A percentile compares a stretch with the other conserved stretches of the same genome.
These are phyloP conservation scores for Spongilla lacustris DNA, from an alignment of 37 sponge, comb jelly and placozoan genomes.

Conservation along the genomic window DNA sequence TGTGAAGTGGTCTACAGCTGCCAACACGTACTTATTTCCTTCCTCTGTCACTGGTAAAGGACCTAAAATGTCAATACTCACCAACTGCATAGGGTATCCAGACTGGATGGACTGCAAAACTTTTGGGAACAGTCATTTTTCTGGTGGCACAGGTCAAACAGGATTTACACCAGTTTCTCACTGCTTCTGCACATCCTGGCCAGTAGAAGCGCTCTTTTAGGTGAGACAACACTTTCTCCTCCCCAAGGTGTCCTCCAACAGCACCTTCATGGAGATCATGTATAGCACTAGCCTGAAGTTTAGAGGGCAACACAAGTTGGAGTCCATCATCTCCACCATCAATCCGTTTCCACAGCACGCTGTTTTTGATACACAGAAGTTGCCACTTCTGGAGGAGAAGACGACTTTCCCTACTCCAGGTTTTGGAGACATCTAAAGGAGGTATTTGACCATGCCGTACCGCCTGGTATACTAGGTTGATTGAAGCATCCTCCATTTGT, in stretches of 20 bases:
- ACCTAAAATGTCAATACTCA: background rate
- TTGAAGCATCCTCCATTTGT: too few relatives aligned
- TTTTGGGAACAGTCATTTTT: background rate
- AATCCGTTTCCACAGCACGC: too few relatives aligned
- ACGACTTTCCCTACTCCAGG: too few relatives aligned
- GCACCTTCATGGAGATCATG: constrained; percentile 9
- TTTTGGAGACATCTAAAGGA: too few relatives aligned
- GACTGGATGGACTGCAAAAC: background rate
- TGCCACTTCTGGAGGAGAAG: too few relatives aligned
- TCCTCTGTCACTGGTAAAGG: background rate
- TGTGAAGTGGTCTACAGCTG: background rate
- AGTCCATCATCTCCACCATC: background rate
- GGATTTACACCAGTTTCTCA: background rate
- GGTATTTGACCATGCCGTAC: too few relatives aligned
- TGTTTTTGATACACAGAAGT: too few relatives aligned
- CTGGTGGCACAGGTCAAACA: background rate
- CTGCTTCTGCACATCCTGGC: background rate
- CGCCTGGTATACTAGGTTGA: too few relatives aligned
- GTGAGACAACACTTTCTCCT: background rate
- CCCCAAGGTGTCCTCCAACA: constrained; percentile 8
- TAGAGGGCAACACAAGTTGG: constrained; percentile 9
- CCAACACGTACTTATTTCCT: constrained; percentile 3
- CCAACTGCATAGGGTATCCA: background rate
- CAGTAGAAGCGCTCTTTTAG: background rate
- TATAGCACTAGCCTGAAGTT: background rate